These are phyloP conservation scores for Bufo bufo DNA, from an alignment of 2,113 vertebrate genomes.

Conservation along the genomic window DNA sequence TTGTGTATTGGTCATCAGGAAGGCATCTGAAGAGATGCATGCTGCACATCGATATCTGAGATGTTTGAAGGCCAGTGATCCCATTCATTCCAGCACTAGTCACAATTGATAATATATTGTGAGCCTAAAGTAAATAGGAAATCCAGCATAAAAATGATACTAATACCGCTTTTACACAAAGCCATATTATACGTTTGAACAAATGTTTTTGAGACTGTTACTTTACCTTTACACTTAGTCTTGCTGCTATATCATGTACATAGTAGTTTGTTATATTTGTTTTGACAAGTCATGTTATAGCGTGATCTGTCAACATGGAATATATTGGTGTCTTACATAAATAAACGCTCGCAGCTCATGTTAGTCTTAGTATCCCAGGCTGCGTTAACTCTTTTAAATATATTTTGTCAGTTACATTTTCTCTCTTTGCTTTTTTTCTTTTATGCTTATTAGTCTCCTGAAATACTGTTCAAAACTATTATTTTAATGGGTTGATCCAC, in stretches of 20 bases:
- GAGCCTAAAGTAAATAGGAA: too few relatives aligned
- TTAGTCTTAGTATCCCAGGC: background rate
- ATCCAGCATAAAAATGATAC: too few relatives aligned
- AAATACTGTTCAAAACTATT: background rate
- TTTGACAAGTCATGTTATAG: constrained; percentile 27
- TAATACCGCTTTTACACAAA: background rate
- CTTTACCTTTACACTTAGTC: background rate
- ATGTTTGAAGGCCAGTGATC: too few relatives aligned
- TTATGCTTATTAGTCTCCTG: background rate
- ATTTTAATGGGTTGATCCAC: too few relatives aligned
- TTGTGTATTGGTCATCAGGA: too few relatives aligned
- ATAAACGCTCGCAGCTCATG: background rate
- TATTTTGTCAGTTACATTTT: background rate
- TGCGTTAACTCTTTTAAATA: background rate
- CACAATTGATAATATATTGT: too few relatives aligned
- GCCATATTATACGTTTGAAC: background rate
- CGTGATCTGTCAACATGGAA: constrained; percentile 32
- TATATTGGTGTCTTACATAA: constrained; percentile 14
- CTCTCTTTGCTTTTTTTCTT: background rate
- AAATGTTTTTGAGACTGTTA: background rate
- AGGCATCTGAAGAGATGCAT: too few relatives aligned
- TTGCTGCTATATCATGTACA: background rate
- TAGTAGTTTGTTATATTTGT: background rate
- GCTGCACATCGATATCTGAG: too few relatives aligned
- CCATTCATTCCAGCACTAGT: too few relatives aligned